phyloP scores from a whole-genome alignment of 2,888 invertebrate species.

The Stegophylla sp. region DNA sequence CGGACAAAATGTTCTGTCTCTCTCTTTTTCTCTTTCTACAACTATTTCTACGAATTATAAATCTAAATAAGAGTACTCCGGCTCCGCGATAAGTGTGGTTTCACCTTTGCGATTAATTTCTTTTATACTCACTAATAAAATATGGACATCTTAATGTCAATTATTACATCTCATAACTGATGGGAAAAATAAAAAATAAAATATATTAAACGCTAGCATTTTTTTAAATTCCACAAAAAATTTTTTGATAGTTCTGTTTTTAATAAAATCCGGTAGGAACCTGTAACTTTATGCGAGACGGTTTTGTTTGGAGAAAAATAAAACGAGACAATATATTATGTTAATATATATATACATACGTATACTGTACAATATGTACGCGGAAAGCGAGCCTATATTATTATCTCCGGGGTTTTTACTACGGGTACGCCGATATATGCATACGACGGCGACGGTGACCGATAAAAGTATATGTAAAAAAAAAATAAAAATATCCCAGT shows the following conservation, averaged over 20 bases:
- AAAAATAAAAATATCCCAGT: background rate
- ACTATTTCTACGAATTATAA: no score
- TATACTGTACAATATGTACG: background rate
- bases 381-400: background rate
- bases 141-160: no score
- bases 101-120: no score
- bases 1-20: no score
- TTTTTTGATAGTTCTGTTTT: constrained; percentile 7
- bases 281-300: background rate
- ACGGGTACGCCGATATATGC: background rate
- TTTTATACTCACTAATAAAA: no score
- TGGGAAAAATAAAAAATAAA: background rate
- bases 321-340: background rate
- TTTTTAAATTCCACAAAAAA: background rate
- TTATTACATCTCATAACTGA: no score
- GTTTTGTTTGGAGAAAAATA: constrained; percentile 4
- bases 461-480: constrained; percentile 20
- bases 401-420: constrained; percentile 10
- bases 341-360: background rate
- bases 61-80: no score
- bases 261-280: background rate
- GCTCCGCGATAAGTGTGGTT: no score
- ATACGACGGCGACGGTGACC: background rate
- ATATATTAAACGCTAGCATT: background rate
- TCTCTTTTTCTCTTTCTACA: no score